Conservation (phyloP, 2,888 invertebrate species). For the Pheosia tremula region DNA sequence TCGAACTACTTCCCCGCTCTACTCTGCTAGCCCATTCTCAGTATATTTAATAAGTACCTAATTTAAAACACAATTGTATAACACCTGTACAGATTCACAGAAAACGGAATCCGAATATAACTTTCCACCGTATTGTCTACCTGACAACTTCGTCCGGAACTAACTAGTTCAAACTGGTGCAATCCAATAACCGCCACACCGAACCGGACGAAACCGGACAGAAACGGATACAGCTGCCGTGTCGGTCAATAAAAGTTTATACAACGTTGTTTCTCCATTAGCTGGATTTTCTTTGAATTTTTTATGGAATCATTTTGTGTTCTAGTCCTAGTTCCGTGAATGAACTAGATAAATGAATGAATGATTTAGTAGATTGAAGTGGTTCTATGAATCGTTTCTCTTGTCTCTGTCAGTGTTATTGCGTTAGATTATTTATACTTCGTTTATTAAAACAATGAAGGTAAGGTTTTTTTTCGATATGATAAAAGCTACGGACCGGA, state of each 20-base stretch:
- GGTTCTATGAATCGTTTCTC: not conserved
- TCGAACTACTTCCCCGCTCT: too few species aligned
- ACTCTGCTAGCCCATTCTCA: too few species aligned
- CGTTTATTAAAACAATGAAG: too few species aligned
- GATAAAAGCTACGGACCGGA: too few species aligned
- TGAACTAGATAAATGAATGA: not conserved
- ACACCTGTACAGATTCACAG: not conserved
- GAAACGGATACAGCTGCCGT: not conserved
- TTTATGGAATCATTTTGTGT: constrained; percentile 3
- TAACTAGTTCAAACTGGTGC: constrained; percentile 5
- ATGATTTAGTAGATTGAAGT: constrained; percentile 5
- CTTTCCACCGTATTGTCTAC: constrained; percentile 1
- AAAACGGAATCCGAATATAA: not conserved
- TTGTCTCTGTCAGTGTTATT: not conserved
- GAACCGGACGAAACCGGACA: constrained; percentile 5
- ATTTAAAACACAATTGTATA: too few species aligned
- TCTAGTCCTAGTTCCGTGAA: not conserved
- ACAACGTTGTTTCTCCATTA: not conserved
- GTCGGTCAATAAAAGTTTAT: constrained; percentile 4
- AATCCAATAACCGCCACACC: not conserved
- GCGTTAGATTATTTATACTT: not conserved
- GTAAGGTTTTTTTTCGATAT: too few species aligned
- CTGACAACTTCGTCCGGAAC: not conserved
- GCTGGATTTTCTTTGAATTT: constrained; percentile 3
- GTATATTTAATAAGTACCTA: too few species aligned